Evolutionary conservation across 2,113 vertebrate species (phyloP), one percentile per base, ranked within the genome.

Genomic region (Apteryx mantelli): DNA sequence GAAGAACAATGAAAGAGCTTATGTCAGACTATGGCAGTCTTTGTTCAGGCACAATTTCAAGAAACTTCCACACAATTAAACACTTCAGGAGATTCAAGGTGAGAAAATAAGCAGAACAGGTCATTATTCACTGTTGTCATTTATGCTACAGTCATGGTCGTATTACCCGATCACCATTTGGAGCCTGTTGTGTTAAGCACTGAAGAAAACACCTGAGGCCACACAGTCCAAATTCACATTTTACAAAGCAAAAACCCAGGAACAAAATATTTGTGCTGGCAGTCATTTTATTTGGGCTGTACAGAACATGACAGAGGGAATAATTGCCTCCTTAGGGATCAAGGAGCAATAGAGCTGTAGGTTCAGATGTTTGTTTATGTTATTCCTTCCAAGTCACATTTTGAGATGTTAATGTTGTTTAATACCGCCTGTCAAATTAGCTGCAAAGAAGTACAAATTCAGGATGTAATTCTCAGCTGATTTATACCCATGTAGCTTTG

Each of bases 231-330:
- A 69, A 76, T 77, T 26, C 44, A 63, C 1, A 7, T 85, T 93
- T 91, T 69, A 11, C 76, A 82, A 86, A 93, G 34, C 38, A 56
- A 63, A 92, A 96, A n/a, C 32, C 34, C 14, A 25, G 64, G 50
- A 88, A 40, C 40, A 83, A 93, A 92, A 60, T 89, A 79, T 86
- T 90, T 93, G 24, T 89, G 30, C 78, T 94, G 76, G 78, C 94
- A 82, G 1, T 84, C 34, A 21, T 74, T 86, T 68, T 71, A 71
- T 84, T 96, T 89, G 74, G 78, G 60, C 81, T 5, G 2, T 53
- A 15, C 20, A 61, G 74, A 88, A 89, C 65, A 81, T 42, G 58
- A 34, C 66, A 0, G 0, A 74, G 89, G 84, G 81, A 96, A 30
- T 89, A 85, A 85, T 66, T 95, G 77, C 7, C 3, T 89, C 84